A percentile compares a stretch with the other conserved stretches of the same genome.
Evolutionary conservation across 2,113 vertebrate species (phyloP).

Genomic region (Nerophis lumbriciformis): DNA sequence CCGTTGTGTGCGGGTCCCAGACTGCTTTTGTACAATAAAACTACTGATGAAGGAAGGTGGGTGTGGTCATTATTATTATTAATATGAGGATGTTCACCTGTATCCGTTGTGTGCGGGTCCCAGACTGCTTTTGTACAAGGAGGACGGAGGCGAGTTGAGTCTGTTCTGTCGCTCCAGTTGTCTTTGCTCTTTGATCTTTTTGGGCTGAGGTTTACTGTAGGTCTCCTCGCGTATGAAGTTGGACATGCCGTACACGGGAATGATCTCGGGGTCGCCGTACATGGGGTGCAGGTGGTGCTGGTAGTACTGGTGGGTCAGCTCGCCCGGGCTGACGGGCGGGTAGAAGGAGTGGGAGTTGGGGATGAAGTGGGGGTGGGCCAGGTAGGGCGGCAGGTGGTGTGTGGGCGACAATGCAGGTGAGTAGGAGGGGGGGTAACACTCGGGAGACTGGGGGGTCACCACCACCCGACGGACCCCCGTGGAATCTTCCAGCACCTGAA

Average conservation of each 20-base stretch:
- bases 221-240: conserved; percentile 91
- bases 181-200: conserved; percentile 87
- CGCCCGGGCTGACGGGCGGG: conserved; percentile 90
- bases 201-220: conserved; percentile 91
- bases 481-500: conserved; percentile 92
- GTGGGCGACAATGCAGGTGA: conserved; percentile 93
- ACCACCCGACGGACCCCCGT: conserved; percentile 94
- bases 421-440: conserved; percentile 94
- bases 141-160: conserved; percentile 87
- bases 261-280: conserved; percentile 92
- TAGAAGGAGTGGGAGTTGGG: conserved; percentile 95
- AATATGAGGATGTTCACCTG: conserved; percentile 38
- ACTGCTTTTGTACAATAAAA: conserved; percentile 79
- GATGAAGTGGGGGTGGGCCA: conserved; percentile 91
- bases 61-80: too few relatives aligned
- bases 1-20: conserved; percentile 83
- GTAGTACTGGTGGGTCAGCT: conserved; percentile 88
- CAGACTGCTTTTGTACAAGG: conserved; percentile 83
- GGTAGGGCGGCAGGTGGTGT: conserved; percentile 89
- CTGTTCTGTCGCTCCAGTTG: conserved; percentile 91
- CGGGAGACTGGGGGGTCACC: conserved; percentile 93
- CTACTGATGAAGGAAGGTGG: too few relatives aligned
- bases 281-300: conserved; percentile 93
- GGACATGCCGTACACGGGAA: conserved; percentile 94
- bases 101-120: conserved; percentile 85